Evolutionary conservation across 2,113 vertebrate genomes (phyloP).

Genomic region (Sterrhoptilus dennistouni): DNA sequence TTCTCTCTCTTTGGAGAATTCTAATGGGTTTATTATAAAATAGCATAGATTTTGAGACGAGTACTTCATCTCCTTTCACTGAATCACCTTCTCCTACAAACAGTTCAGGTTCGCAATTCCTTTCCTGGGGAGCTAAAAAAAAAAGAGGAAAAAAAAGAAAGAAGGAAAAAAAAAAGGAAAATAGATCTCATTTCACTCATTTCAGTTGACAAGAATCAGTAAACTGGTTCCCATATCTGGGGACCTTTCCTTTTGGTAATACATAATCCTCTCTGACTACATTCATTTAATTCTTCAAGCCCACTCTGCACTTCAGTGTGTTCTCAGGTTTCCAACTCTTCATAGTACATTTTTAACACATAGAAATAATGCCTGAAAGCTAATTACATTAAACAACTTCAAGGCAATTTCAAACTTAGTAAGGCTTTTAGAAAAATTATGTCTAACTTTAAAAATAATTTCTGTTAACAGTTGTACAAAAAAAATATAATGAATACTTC

Average conservation of each 20-base stretch:
- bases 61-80: not conserved
- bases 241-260: constrained; percentile 44
- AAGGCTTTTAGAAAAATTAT: not conserved
- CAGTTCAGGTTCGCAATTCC: not conserved
- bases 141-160: too few relatives aligned
- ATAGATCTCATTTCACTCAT: constrained; percentile 46
- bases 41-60: not conserved
- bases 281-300: constrained; percentile 51
- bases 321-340: constrained; percentile 52
- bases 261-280: constrained; percentile 53
- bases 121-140: not conserved
- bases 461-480: not conserved
- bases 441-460: not conserved
- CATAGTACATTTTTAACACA: constrained; percentile 17
- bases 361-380: constrained; percentile 14
- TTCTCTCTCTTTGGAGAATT: not conserved
- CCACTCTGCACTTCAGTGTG: not conserved
- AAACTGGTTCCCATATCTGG: constrained; percentile 51
- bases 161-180: not conserved
- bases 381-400: constrained; percentile 21
- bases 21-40: constrained; percentile 2
- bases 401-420: constrained; percentile 28
- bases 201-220: constrained; percentile 60
- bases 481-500: not conserved
- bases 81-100: not conserved